phyloP scores from a whole-genome alignment of 2,113 vertebrate species.

The Chloebia gouldiae region DNA sequence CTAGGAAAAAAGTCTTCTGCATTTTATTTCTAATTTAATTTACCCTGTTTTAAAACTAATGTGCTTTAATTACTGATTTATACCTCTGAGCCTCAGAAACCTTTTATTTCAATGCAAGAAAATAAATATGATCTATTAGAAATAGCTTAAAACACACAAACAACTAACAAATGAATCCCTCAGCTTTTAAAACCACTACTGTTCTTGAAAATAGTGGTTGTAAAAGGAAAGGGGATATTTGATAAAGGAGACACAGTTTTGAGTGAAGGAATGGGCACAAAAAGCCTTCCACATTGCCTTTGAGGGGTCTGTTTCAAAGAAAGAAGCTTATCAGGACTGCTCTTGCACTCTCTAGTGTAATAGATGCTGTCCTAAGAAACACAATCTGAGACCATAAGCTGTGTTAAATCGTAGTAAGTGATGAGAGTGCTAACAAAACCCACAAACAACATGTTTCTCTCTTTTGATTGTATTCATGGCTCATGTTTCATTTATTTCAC shows the following conservation, averaged over 20 bases:
- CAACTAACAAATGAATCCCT: fast-evolving
- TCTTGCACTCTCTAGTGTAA: not conserved
- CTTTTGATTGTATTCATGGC: not conserved
- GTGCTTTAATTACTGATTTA: not conserved
- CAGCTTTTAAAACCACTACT: not conserved
- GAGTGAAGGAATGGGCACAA: not conserved
- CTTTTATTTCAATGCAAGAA: not conserved
- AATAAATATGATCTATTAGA: not conserved
- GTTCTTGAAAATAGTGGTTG: not conserved
- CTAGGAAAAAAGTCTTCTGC: not conserved
- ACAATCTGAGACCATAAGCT: not conserved
- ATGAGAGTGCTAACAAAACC: not conserved
- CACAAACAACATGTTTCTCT: not conserved
- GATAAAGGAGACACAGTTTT: not conserved
- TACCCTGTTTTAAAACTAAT: not conserved
- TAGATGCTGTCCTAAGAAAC: constrained; percentile 32
- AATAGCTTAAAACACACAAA: not conserved
- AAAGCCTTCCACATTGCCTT: not conserved
- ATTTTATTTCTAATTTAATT: not conserved
- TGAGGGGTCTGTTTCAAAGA: not conserved
- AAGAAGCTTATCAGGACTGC: not conserved
- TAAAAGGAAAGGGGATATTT: not conserved
- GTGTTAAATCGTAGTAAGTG: constrained; percentile 13
- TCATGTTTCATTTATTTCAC: constrained; percentile 30
- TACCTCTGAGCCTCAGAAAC: not conserved